phyloP scores from a whole-genome alignment of 2,888 invertebrate genomes.

The Nomada hirtipes region DNA sequence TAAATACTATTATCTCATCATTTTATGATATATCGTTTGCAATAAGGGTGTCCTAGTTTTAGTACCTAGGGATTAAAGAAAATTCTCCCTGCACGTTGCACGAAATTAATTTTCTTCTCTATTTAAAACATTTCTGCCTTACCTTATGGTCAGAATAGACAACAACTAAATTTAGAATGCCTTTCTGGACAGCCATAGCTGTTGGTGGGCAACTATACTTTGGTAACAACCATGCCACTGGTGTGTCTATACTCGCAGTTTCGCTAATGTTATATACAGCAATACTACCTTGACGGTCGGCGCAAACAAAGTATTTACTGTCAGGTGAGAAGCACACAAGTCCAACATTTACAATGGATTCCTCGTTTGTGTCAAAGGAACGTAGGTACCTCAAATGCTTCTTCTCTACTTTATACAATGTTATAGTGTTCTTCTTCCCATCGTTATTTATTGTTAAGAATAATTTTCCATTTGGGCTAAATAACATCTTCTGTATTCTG shows the following conservation, averaged over 20 bases:
- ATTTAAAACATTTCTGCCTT: constrained; percentile 50
- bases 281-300: constrained; percentile 88
- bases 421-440: constrained; percentile 68
- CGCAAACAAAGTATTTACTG: constrained; percentile 88
- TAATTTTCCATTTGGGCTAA: constrained; percentile 79
- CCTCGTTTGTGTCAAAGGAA: constrained; percentile 73
- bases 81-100: neutral
- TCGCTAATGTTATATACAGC: constrained; percentile 86
- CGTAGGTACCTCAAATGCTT: constrained; percentile 72
- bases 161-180: constrained; percentile 87
- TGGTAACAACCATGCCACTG: constrained; percentile 87
- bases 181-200: constrained; percentile 89
- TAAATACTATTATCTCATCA: constrained; percentile 54
- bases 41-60: neutral
- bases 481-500: constrained; percentile 80
- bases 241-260: constrained; percentile 63
- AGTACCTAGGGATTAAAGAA: constrained; percentile 17
- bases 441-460: constrained; percentile 76
- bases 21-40: constrained; percentile 39
- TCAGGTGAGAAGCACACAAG: constrained; percentile 82
- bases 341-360: constrained; percentile 72
- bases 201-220: constrained; percentile 89
- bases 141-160: constrained; percentile 93
- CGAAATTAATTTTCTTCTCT: neutral
- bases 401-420: constrained; percentile 76